Conservation (phyloP, 2,888 invertebrate species). For the Drosophila monieri region DNA sequence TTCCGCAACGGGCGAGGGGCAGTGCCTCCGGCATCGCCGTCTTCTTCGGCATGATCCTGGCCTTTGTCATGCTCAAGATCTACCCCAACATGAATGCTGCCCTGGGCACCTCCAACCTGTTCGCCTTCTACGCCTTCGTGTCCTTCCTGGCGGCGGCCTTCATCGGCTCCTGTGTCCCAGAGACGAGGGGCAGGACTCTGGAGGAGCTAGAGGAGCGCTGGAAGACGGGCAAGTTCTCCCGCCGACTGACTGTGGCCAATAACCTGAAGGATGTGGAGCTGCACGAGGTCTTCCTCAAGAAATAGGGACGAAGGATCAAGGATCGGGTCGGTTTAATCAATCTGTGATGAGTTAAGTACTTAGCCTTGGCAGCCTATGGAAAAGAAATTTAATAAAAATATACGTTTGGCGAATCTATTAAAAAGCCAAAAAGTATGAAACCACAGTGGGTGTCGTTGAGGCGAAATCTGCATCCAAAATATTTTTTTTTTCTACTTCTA, state of each 20-base stretch:
- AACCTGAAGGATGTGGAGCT: slow-evolving; percentile 67
- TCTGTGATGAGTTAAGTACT: slow-evolving; percentile 76
- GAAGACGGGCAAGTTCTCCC: slow-evolving; percentile 62
- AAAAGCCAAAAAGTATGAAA: neutral
- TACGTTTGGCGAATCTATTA: neutral
- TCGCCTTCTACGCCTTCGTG: slow-evolving; percentile 87
- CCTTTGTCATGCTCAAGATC: slow-evolving; percentile 88
- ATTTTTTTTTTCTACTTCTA: neutral
- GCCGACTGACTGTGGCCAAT: slow-evolving; percentile 34
- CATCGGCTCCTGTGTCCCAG: slow-evolving; percentile 87
- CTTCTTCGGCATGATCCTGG: slow-evolving; percentile 87
- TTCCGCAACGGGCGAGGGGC: slow-evolving; percentile 87
- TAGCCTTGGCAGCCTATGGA: slow-evolving; percentile 59
- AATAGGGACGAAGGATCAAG: slow-evolving; percentile 36
- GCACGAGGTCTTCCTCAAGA: slow-evolving; percentile 72
- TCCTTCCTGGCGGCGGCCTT: slow-evolving; percentile 87
- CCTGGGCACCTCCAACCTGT: slow-evolving; percentile 87
- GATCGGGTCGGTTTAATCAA: slow-evolving; percentile 40
- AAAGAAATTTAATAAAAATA: slow-evolving; percentile 17
- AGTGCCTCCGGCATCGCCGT: slow-evolving; percentile 88
- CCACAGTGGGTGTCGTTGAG: neutral
- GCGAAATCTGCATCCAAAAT: neutral
- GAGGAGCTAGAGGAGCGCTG: slow-evolving; percentile 88
- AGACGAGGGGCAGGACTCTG: slow-evolving; percentile 89
- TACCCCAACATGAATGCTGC: slow-evolving; percentile 87